Evolutionary conservation across 2,797 vertebrate genomes (phyloP).

Genomic region (Tangara arthus): DNA sequence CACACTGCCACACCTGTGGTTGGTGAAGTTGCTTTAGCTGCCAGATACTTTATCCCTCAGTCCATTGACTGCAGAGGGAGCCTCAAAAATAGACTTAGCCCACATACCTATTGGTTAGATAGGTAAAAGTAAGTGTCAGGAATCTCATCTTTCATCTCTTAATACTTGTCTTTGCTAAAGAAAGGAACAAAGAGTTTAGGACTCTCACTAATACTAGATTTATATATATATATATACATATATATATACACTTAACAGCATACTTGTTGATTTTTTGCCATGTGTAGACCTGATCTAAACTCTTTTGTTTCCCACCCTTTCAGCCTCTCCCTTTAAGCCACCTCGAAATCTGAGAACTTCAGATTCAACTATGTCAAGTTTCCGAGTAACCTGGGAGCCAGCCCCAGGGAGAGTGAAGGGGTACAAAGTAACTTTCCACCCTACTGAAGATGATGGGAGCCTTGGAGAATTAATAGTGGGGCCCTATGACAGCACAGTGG

Average conservation of each 20-base stretch:
- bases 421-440: conserved; percentile 94
- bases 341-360: conserved; percentile 95
- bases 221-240: not conserved
- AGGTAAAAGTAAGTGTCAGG: not conserved
- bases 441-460: conserved; percentile 78
- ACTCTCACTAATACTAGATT: not conserved
- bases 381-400: conserved; percentile 93
- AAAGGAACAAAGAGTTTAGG: not conserved
- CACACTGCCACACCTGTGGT: not conserved
- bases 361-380: conserved; percentile 90
- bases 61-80: not conserved
- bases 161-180: not conserved
- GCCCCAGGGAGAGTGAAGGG: conserved; percentile 88
- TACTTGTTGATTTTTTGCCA: not conserved
- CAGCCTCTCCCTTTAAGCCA: conserved; percentile 89
- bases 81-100: not conserved
- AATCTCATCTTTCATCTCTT: not conserved
- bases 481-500: conserved; percentile 92
- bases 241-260: not conserved
- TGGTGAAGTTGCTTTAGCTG: not conserved
- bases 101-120: not conserved
- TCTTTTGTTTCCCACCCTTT: not conserved
- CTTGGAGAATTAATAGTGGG: conserved; percentile 86
- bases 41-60: not conserved
- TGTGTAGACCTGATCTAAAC: not conserved